Percentiles rank a stretch among this genome's conserved stretches.
phyloP scores from a whole-genome alignment of 2,113 vertebrate species.

The Anhinga rufa region DNA sequence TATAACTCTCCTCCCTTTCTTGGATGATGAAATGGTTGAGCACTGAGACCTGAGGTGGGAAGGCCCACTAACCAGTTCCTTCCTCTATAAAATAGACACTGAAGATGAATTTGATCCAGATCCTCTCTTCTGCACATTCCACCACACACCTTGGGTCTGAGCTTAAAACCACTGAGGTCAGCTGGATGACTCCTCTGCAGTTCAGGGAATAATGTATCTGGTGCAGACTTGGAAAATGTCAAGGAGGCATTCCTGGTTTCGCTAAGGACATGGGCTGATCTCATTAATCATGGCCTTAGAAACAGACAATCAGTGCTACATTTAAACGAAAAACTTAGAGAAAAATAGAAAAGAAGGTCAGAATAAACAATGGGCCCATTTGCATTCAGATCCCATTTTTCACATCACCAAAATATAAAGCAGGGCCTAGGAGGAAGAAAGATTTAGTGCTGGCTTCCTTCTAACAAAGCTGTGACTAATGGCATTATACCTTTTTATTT shows the following conservation, averaged over 20 bases:
- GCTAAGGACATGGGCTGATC: neutral
- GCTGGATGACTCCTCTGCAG: neutral
- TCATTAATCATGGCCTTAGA: neutral
- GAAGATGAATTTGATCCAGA: neutral
- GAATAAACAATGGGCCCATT: neutral
- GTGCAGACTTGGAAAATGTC: neutral
- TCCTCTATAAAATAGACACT: slow-evolving; percentile 6
- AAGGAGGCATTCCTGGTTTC: neutral
- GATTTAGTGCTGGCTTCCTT: neutral
- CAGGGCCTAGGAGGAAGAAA: neutral
- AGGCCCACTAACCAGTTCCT: neutral
- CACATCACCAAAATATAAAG: neutral
- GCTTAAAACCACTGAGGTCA: neutral
- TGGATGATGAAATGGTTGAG: neutral
- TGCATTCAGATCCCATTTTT: neutral
- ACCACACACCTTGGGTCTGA: neutral
- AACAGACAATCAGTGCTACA: neutral
- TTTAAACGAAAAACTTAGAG: neutral
- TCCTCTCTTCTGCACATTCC: neutral
- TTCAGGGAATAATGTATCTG: neutral
- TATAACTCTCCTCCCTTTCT: neutral
- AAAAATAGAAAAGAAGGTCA: neutral
- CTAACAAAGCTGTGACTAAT: neutral
- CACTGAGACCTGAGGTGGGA: neutral
- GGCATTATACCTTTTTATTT: neutral